A percentile compares a stretch with the other conserved stretches of the same genome.
Evolutionary conservation across 2,888 invertebrate species (phyloP).

Genomic region (Hirtodrosophila trivittata): DNA sequence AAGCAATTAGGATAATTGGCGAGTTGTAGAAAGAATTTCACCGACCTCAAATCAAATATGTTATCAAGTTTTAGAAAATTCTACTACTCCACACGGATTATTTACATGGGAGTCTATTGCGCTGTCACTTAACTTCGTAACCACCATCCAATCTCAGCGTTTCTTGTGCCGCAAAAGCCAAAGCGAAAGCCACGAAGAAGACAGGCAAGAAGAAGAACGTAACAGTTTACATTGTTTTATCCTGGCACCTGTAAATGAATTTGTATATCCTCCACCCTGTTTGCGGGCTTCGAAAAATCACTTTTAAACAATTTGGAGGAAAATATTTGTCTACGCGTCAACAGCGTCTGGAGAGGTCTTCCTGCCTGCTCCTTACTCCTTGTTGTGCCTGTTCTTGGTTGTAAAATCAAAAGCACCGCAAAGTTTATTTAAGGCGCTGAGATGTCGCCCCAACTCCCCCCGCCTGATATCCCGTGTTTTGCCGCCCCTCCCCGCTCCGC

Average conservation of each 20-base stretch:
- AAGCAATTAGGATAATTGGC: background rate
- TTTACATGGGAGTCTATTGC: too few species aligned
- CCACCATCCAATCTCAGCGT: too few species aligned
- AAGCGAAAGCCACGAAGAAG: background rate
- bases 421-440: slow-evolving; percentile 71
- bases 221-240: slow-evolving; percentile 34
- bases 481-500: background rate
- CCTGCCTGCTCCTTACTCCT: slow-evolving; percentile 17
- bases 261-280: slow-evolving; percentile 21
- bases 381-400: slow-evolving; percentile 7
- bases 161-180: too few species aligned
- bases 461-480: slow-evolving; percentile 4
- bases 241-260: slow-evolving; percentile 42
- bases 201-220: slow-evolving; percentile 12
- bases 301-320: slow-evolving; percentile 75
- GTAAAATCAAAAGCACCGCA: slow-evolving; percentile 62
- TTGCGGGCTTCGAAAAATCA: slow-evolving; percentile 57
- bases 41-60: too few species aligned
- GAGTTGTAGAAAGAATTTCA: too few species aligned
- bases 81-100: too few species aligned
- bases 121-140: too few species aligned
- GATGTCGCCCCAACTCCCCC: slow-evolving; percentile 15
- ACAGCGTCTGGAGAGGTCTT: slow-evolving; percentile 46
- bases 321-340: slow-evolving; percentile 77
- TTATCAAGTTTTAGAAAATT: too few species aligned